Evolutionary conservation across 2,113 vertebrate species (phyloP), one percentile per base, ranked within the genome.

Genomic region (Daubentonia madagascariensis): DNA sequence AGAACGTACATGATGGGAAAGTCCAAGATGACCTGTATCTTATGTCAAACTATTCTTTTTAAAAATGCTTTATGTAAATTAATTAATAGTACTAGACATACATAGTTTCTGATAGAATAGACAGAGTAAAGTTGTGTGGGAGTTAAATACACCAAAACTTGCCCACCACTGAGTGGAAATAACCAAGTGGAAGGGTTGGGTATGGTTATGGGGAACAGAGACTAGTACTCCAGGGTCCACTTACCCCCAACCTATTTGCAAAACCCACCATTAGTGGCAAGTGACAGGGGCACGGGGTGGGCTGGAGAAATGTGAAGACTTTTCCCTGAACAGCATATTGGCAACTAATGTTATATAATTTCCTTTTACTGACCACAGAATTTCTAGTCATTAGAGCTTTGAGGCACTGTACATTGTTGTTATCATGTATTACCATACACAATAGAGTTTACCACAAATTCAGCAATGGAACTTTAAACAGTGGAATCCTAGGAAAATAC

Each of bases 261-360:
- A 96, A 98, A 90, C 96, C 97, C 96, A 70, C 81, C 72, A 97
- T 98, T 98, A 97, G 98, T 98, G 97, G 98, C 59, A 59, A 97
- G 96, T 79, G 94, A 96, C 65, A 73, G 65, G 96, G 92, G 65
- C 61, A 93, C 92, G 91, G 87, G 89, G 40, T 79, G 40, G 88
- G 61, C 35, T 85, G n/a, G 79, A 78, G 89, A 87, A 88, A 98
- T n/a, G 50, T 89, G 97, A 96, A 70, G 72, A 65, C 72, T 95
- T 81, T 93, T 61, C 87, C 85, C 72, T 92, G 73, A 92, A 90
- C 65, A 93, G 90, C 87, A 76, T 30, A 81, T 85, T 96, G 95
- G 88, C 61, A 92, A 76, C 78, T 94, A 67, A 92, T 70, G 86
- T 97, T 93, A 68, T 93, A 79, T 96, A 96, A 97, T 98, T 98